Evolutionary conservation across 1,140 invertebrate species (phyloP), one percentile per base, ranked within the genome.

Genomic region (Zaprionus gabonicus): DNA sequence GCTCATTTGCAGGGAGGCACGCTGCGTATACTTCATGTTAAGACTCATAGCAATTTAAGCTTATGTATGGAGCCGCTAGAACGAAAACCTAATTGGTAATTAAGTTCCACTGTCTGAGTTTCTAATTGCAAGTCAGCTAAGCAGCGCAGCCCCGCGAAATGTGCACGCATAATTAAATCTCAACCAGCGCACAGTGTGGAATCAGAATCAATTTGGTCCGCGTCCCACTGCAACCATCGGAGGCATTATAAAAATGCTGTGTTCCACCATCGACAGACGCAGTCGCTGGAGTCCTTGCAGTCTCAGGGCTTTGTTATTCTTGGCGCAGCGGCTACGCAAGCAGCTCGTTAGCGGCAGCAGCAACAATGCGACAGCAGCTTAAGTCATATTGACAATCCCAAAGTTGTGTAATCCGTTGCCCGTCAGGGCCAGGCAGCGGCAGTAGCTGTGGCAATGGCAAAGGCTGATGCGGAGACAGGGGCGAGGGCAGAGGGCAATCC

Each of bases 161-260:
- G 76, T 83, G 77, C 65, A 90, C 81, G 84, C 78, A 78, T 88
- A 88, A 87, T 83, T 88, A 73, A 88, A 84, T 90, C 76, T 72
- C 71, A 46, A 17, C 65, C 36, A 65, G 69, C 57, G 46, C 25
- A 34, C 55, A 71, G 62, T 25, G 66, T 34, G 72, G 46, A 74
- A 64, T 71, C 44, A 34, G 49, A 81, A 87, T 87, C 81, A 80
- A 88, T 88, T 87, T 83, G 56, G 69, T 60, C 41, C 59, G 57
- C 44, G 76, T 51, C 38, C 27, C 49, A 57, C 17, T 67, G 63
- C 60, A 49, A 62, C 56, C 41, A 62, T 56, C 31, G 53, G 49
- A 44, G 20, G 55, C 69, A 67, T 80, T 75, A 68, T 81, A 69
- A 78, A 84, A 80, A 68, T 81, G 85, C 80, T 77, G 69, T 86